Base-by-base conservation (phyloP, 2,797 vertebrate genomes). In the Apogon hyalosoma region DNA sequence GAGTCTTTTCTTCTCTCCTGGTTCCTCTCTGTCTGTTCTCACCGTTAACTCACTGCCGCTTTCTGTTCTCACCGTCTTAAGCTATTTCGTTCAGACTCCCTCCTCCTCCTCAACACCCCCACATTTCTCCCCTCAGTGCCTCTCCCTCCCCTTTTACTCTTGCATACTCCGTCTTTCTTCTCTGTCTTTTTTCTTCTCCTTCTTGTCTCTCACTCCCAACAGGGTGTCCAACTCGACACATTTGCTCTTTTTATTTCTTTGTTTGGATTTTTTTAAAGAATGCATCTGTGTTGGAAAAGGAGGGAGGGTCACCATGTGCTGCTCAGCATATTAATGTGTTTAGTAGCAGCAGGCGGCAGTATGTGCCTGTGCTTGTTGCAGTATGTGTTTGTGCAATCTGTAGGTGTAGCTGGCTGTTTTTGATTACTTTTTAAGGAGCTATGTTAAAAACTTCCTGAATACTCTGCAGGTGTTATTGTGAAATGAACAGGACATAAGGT, bases 71-170 rank as follows among this genome's bases (percentile, higher is more conserved):
- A 63, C 75, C 0, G 75, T 80, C 64, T 82, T 83, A 76, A 91
- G 83, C 60, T 36, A 48, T 60, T 76, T 64, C 58, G 15, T 52
- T 72, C 64, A 57, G 59, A 86, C 64, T 77, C 81, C 52, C 58
- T 54, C 83, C 87, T 80, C 85, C 67, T 82, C 78, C 70, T 73
- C 75, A 77, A 87, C 84, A 83, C 80, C 84, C 75, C 88, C 86
- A 80, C 47, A 50, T 66, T 62, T 84, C 73, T 79, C 55, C 64
- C 39, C 65, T 63, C 49, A 16, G 73, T 69, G 74, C 83, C 66
- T 86, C 74, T 70, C 87, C 70, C 80, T 65, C 70, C 79, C 40
- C 12, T 62, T 70, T 62, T 16, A 45, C 62, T 60, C 55, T 54
- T 71, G 70, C 73, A 51, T 58, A 38, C 69, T 69, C 55, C 21